Evolutionary conservation across 2,113 vertebrate genomes (phyloP).

Genomic region (Maylandia zebra): DNA sequence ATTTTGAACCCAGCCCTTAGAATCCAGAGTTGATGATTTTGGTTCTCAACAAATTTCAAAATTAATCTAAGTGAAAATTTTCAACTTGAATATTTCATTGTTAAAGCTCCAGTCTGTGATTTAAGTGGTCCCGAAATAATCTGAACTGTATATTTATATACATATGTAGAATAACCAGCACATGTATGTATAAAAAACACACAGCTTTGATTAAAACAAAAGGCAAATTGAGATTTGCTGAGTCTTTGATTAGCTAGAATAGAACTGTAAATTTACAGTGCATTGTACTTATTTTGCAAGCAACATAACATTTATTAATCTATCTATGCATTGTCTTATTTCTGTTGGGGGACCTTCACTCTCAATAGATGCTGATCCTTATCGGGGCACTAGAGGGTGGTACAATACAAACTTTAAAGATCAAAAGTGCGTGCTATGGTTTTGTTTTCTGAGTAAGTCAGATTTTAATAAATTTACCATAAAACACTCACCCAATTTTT

Average conservation of each 20-base stretch:
- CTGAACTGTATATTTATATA: neutral
- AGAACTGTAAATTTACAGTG: neutral
- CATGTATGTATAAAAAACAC: neutral
- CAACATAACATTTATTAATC: neutral
- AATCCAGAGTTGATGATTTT: neutral
- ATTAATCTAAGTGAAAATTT: neutral
- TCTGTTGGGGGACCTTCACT: neutral
- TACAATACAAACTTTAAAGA: neutral
- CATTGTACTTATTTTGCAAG: neutral
- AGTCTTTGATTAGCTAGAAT: neutral
- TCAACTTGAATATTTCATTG: neutral
- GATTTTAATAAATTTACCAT: neutral
- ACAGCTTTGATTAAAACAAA: neutral
- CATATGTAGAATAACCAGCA: neutral
- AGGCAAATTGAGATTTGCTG: neutral
- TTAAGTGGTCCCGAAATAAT: neutral
- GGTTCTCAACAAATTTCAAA: neutral
- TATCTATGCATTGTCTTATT: neutral
- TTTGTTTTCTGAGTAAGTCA: neutral
- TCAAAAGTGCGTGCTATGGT: neutral
- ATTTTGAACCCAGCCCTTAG: neutral
- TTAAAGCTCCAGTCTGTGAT: neutral
- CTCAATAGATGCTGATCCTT: neutral
- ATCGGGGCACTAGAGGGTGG: constrained; percentile 29
- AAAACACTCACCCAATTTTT: neutral